Conservation (phyloP, 2,888 invertebrate species). For the Aporophyla lueneburgensis region DNA sequence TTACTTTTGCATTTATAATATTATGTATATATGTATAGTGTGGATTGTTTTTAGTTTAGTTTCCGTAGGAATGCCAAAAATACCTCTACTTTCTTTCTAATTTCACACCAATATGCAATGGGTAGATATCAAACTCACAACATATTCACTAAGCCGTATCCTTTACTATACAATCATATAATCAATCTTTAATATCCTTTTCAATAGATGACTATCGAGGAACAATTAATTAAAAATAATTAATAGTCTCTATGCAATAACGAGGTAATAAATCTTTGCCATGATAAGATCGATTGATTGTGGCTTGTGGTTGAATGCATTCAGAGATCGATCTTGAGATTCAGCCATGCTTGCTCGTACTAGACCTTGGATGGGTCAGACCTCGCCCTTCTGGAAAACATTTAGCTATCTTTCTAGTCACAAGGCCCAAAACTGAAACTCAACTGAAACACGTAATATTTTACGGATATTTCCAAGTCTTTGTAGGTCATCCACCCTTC, state of each 20-base stretch:
- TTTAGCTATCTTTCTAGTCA: neutral
- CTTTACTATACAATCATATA: conserved; percentile 25
- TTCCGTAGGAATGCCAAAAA: too few species aligned
- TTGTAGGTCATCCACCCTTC: too few species aligned
- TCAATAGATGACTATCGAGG: conserved; percentile 21
- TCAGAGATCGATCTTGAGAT: neutral
- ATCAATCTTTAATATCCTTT: too few species aligned
- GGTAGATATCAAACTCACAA: neutral
- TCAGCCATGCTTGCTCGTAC: neutral
- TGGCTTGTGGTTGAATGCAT: neutral
- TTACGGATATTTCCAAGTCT: too few species aligned
- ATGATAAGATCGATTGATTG: conserved; percentile 29
- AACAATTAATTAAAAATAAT: conserved; percentile 46
- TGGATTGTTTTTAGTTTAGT: too few species aligned
- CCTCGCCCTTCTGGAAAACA: neutral
- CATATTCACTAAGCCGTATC: conserved; percentile 23
- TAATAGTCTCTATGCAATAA: conserved; percentile 38
- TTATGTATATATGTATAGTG: too few species aligned
- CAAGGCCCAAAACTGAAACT: neutral
- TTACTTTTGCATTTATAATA: too few species aligned
- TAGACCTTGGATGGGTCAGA: neutral
- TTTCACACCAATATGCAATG: neutral
- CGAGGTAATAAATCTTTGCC: conserved; percentile 21
- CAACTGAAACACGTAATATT: too few species aligned
- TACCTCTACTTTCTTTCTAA: too few species aligned